Evolutionary conservation across 92 coral and sea anemone genomes (phyloP).

Genomic region (Zoanthus gigantus): DNA sequence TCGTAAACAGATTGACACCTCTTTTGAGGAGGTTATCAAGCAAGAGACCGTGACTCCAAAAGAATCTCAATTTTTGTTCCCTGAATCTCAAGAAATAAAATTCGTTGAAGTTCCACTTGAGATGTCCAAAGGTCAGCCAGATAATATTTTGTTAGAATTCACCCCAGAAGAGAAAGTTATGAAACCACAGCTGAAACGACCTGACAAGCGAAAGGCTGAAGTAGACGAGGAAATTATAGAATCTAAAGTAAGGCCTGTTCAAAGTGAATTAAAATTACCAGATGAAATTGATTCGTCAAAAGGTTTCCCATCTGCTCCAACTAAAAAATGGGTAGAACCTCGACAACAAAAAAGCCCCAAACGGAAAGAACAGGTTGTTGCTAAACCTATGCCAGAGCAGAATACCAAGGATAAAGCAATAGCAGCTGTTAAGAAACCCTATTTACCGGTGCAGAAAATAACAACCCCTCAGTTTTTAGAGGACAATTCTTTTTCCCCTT

Average conservation of each 20-base stretch:
- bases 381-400: not conserved
- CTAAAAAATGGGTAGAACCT: not conserved
- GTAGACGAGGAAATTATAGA: constrained; percentile 28
- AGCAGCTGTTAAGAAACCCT: not conserved
- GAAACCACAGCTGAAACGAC: not conserved
- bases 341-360: not conserved
- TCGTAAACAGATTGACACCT: too few relatives aligned
- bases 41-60: too few relatives aligned
- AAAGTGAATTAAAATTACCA: constrained; percentile 15
- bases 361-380: not conserved
- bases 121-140: not conserved
- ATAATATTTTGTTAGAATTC: not conserved
- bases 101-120: not conserved
- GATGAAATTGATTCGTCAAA: constrained; percentile 9
- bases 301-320: not conserved
- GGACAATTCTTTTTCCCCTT: constrained; percentile 49
- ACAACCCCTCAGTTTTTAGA: constrained; percentile 7
- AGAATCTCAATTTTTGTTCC: too few relatives aligned
- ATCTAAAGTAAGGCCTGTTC: constrained; percentile 5
- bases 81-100: too few relatives aligned
- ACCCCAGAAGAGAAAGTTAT: not conserved
- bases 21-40: too few relatives aligned
- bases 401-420: not conserved
- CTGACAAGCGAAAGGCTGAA: constrained; percentile 11
- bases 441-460: constrained; percentile 4